Evolutionary conservation across 2,888 invertebrate genomes (phyloP).

Genomic region (Raillietiella orientalis): DNA sequence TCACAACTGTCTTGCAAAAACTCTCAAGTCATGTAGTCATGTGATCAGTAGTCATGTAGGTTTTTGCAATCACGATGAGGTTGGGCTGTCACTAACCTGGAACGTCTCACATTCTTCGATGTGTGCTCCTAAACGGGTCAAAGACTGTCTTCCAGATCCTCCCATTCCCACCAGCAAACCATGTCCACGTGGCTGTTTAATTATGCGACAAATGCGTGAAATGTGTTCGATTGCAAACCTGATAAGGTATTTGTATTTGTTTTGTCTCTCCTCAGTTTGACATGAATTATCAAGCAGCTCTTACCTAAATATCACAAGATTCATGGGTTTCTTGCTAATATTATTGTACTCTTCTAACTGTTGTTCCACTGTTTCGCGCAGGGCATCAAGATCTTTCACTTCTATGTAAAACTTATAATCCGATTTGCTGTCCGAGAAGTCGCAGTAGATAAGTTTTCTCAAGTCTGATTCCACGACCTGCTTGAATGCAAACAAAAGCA

Average conservation of each 20-base stretch:
- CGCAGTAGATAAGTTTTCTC: constrained; percentile 62
- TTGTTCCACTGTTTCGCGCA: constrained; percentile 49
- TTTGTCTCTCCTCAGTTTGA: no score
- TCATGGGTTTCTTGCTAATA: constrained; percentile 89
- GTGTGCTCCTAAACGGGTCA: constrained; percentile 62
- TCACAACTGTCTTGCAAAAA: no score
- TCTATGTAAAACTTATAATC: constrained; percentile 63
- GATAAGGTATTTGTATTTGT: no score
- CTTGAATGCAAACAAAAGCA: constrained; percentile 7
- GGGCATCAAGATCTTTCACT: constrained; percentile 42
- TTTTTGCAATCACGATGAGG: no score
- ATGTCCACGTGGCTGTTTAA: constrained; percentile 72
- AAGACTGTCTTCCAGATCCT: constrained; percentile 69
- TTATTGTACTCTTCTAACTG: constrained; percentile 71
- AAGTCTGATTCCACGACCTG: constrained; percentile 46
- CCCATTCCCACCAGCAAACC: constrained; percentile 66
- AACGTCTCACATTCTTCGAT: constrained; percentile 75
- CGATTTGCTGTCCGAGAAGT: constrained; percentile 76
- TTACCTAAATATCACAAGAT: constrained; percentile 60
- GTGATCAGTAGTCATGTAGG: no score
- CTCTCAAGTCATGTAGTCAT: no score
- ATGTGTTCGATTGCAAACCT: constrained; percentile 17
- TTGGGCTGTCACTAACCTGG: constrained; percentile 17
- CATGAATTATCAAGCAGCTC: no score
- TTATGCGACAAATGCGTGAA: constrained; percentile 30